Conservation (phyloP, 2,113 vertebrate species). For the Catharus bicknelli region DNA sequence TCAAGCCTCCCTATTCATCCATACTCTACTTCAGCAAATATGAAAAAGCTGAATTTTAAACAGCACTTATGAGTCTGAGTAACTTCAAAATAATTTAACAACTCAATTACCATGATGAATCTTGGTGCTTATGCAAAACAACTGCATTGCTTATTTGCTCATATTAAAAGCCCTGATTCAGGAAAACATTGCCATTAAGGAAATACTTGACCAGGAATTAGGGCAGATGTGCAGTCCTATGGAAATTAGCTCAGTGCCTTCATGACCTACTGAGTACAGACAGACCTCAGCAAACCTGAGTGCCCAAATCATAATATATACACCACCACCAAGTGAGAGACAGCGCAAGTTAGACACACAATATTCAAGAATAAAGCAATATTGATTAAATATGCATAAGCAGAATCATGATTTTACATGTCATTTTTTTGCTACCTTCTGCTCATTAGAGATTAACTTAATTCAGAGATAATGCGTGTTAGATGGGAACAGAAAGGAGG, state of each 20-base stretch:
- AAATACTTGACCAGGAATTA: neutral
- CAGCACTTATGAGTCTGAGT: neutral
- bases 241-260: neutral
- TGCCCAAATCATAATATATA: neutral
- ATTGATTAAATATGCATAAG: neutral
- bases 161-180: neutral
- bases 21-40: neutral
- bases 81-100: neutral
- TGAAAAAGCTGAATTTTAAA: neutral
- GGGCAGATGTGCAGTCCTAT: neutral
- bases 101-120: neutral
- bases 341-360: neutral
- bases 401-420: neutral
- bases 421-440: neutral
- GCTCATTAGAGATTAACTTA: slow-evolving; percentile 10
- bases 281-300: neutral
- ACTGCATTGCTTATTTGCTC: neutral
- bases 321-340: neutral
- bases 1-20: neutral
- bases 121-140: neutral
- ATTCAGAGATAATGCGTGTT: neutral
- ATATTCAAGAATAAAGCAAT: neutral
- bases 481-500: neutral
- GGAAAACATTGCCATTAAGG: neutral
- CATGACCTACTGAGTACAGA: neutral